phyloP scores from a whole-genome alignment of 53 echinoderm and acorn worm species.

The Astropecten irregularis region DNA sequence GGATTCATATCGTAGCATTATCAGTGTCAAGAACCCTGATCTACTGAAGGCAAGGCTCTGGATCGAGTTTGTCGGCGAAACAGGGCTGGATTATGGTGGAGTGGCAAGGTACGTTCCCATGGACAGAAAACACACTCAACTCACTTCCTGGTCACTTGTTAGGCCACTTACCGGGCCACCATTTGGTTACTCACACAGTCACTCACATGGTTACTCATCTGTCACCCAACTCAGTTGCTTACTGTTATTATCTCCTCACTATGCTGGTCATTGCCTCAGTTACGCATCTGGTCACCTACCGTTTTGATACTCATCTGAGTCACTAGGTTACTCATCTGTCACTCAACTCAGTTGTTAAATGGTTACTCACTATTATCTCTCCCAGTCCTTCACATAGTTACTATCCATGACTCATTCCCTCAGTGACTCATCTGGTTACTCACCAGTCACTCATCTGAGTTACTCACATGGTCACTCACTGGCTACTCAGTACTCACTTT shows the following conservation, averaged over 20 bases:
- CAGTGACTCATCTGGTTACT: too few relatives aligned
- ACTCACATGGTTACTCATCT: background rate
- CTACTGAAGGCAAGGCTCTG: constrained; percentile 92
- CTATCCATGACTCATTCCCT: too few relatives aligned
- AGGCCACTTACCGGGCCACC: background rate
- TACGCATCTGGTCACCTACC: too few relatives aligned
- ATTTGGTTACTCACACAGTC: background rate
- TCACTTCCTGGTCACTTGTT: background rate
- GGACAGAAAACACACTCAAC: background rate
- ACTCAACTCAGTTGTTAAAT: too few relatives aligned
- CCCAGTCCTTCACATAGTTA: too few relatives aligned
- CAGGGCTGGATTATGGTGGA: constrained; percentile 93
- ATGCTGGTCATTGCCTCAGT: too few relatives aligned
- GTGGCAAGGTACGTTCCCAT: constrained; percentile 93
- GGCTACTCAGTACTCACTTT: too few relatives aligned
- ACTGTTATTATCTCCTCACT: background rate
- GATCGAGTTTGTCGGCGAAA: constrained; percentile 95
- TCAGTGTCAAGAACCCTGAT: constrained; percentile 80
- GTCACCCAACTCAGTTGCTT: background rate
- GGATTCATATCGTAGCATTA: constrained; percentile 86
- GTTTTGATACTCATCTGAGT: too few relatives aligned
- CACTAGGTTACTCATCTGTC: too few relatives aligned
- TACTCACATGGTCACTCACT: too few relatives aligned
- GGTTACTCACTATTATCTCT: too few relatives aligned
- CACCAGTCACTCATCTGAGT: too few relatives aligned